Evolutionary conservation across 2,113 vertebrate genomes (phyloP), one percentile per base, ranked within the genome.

Genomic region (Xiphophorus hellerii): DNA sequence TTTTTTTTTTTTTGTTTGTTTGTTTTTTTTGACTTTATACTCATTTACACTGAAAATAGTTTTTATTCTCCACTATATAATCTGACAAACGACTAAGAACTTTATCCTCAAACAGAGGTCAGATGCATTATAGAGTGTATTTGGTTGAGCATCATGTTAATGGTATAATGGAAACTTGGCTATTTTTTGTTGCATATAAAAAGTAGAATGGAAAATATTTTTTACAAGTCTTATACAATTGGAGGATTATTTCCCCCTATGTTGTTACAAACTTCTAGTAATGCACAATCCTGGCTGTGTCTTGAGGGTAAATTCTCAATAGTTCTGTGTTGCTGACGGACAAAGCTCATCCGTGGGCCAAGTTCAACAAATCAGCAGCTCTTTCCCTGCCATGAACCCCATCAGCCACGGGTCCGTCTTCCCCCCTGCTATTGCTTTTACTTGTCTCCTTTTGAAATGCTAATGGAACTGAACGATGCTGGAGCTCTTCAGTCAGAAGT

Each of bases 361-460:
- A 88, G 88, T 92, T 92, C 87, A 91, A 89, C 85, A 90, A 92
- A 84, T 92, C 90, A 60, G 58, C 68, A 30, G 31, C 75, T 64
- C 68, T 78, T 76, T 64, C 61, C 71, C 72, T 3, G 3, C 37
- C 44, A 1, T 79, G 74, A 69, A 76, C 76, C 70, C 84, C 86
- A 51, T 79, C 71, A 66, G 67, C 77, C 12, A 66, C 54, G 20
- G 48, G 44, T 67, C 73, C 61, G 39, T 14, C 62, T 37, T 44
- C 67, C 65, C 62, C 51, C 42, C 37, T 22, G n/a, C 73, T 31
- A 60, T 62, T 82, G 64, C 76, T 71, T 58, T 81, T 83, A 77
- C 66, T 84, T 78, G 77, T 77, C 76, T 73, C 48, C 81, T 86
- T 91, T 92, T 92, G 83, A 89, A 89, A 93, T 92, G 92, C 71